Evolutionary conservation across 2,888 invertebrate species (phyloP), one percentile per base, ranked within the genome.

Genomic region (Sphinx pinastri): DNA sequence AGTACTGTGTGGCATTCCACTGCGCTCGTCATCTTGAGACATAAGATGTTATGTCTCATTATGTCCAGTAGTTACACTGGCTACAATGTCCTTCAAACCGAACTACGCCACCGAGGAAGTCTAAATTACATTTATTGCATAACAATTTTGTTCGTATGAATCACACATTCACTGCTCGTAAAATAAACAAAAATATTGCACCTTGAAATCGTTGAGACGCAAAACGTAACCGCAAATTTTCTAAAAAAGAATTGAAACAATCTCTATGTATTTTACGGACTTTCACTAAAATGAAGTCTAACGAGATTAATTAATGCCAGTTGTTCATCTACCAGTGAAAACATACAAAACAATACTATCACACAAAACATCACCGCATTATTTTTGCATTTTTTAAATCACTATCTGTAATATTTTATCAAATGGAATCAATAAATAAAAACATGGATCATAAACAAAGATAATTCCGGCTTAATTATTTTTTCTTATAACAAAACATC

Each of bases 271-370:
- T 63, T 63, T 19, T 68, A 66, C 58, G 45, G 5, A 75, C 79
- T 78, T 78, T 79, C 78, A 77, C 77, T 76, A n/a, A 72, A 75
- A 73, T 72, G 71, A 73, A 72, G 67, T 58, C 71, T 74, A 76
- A 75, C 75, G 63, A 76, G 72, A 74, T 73, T 77, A 78, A 78
- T 78, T 77, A 77, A 74, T 71, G 75, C 75, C 72, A 71, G 70
- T 68, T 71, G 71, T 71, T 71, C 71, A 72, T 54, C 68, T 70
- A 73, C 68, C 69, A 70, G 72, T 69, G 74, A 73, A 76, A 75
- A 75, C 71, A 74, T 74, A 75, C 74, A 74, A 72, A 71, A 75
- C 31, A 54, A 11, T 13, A 45, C 49, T 19, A 19, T 19, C 14
- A 13, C 47, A 63, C 7, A 5, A 8, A 47, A 12, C 19, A 12